Conservation (phyloP, 2,888 invertebrate species). For the Meiosimyza decipiens region DNA sequence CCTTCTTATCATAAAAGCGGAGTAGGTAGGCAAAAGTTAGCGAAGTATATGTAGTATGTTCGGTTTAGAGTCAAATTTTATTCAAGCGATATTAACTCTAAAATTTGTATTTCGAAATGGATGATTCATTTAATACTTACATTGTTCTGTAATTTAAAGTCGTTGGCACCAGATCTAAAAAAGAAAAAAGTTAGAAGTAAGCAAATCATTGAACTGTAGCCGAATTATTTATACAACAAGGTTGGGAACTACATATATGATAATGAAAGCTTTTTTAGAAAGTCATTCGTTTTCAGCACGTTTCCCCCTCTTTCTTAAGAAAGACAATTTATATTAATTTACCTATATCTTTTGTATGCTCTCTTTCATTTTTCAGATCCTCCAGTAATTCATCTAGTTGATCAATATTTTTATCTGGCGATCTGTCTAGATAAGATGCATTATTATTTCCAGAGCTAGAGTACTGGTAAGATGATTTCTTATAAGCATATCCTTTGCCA, state of each 20-base stretch:
- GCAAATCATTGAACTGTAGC: no score
- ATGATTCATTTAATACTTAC: constrained; percentile 49
- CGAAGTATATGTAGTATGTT: no score
- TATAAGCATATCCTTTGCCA: constrained; percentile 62
- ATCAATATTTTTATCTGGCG: constrained; percentile 73
- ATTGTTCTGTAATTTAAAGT: constrained; percentile 57
- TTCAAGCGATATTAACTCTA: no score
- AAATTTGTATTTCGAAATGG: no score
- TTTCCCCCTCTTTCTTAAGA: no score
- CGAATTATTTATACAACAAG: no score
- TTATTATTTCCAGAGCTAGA: constrained; percentile 58
- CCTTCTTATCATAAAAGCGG: no score
- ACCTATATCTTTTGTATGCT: constrained; percentile 61
- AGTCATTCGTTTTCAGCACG: no score
- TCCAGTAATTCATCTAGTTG: constrained; percentile 81
- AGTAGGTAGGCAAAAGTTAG: no score
- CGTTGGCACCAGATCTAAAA: constrained; percentile 41
- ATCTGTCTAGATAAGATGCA: constrained; percentile 51
- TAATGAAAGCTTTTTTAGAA: no score
- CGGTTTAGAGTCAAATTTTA: no score
- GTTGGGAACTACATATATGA: no score
- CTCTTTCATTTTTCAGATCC: constrained; percentile 72
- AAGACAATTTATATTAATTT: constrained; percentile 15
- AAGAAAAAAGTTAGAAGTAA: neutral
- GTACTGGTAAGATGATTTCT: constrained; percentile 65